These are phyloP conservation scores for Philereme transversata DNA, from an alignment of 2,888 invertebrate genomes.

Conservation along the genomic window DNA sequence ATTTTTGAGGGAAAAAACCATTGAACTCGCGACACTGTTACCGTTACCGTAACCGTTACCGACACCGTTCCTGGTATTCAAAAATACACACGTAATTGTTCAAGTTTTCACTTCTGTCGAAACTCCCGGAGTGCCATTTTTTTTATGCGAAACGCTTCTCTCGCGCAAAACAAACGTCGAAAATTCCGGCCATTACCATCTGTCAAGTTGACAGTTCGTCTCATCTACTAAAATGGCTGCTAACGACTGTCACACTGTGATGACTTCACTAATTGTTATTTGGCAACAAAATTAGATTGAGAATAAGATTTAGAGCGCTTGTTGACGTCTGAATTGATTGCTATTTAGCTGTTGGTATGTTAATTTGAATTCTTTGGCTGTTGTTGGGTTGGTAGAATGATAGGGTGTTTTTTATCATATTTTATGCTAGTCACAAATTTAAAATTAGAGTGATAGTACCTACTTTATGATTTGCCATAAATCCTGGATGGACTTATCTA, in stretches of 20 bases:
- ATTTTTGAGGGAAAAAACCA: too few relatives aligned
- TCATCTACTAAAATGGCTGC: constrained; percentile 27
- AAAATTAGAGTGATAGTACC: too few relatives aligned
- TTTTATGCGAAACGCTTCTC: constrained; percentile 40
- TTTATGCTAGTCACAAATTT: too few relatives aligned
- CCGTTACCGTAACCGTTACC: too few relatives aligned
- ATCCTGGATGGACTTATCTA: too few relatives aligned
- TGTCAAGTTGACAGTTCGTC: constrained; percentile 54
- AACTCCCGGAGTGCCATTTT: too few relatives aligned
- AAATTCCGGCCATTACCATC: constrained; percentile 55
- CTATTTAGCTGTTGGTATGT: constrained; percentile 29
- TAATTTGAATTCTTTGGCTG: constrained; percentile 38
- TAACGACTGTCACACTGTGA: constrained; percentile 56
- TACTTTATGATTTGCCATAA: too few relatives aligned
- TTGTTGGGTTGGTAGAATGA: not conserved
- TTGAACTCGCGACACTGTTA: too few relatives aligned
- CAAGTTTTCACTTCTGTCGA: too few relatives aligned
- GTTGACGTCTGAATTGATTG: constrained; percentile 25
- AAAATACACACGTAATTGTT: too few relatives aligned
- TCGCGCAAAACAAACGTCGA: constrained; percentile 53
- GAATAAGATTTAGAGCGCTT: constrained; percentile 41
- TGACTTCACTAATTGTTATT: constrained; percentile 77
- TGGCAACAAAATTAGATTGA: constrained; percentile 65
- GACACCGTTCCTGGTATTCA: too few relatives aligned
- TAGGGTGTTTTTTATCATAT: not conserved